Conservation (phyloP, 2,888 invertebrate species). For the Chloroclysta siterata region DNA sequence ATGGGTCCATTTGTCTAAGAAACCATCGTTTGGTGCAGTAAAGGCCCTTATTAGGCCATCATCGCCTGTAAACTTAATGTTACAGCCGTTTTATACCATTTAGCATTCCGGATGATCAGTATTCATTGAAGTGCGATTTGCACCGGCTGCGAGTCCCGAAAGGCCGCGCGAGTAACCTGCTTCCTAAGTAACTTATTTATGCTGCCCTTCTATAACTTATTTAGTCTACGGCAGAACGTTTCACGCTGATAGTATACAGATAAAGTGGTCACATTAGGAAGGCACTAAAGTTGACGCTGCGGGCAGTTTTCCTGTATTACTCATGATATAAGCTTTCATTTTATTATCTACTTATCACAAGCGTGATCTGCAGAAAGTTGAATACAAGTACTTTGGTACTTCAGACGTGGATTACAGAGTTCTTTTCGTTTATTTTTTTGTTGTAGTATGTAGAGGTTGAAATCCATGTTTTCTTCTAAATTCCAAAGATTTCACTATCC, state of each 20-base stretch:
- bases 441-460: background rate
- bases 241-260: slow-evolving; percentile 58
- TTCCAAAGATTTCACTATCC: slow-evolving; percentile 28
- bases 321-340: slow-evolving; percentile 42
- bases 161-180: slow-evolving; percentile 1
- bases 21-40: too few species aligned
- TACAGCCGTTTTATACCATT: background rate
- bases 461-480: slow-evolving; percentile 2
- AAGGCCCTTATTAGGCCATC: too few species aligned
- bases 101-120: background rate
- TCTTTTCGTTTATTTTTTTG: background rate
- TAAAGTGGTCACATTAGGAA: slow-evolving; percentile 60
- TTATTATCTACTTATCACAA: slow-evolving; percentile 28
- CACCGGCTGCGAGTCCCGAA: background rate
- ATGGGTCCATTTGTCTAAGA: too few species aligned
- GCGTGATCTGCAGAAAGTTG: slow-evolving; percentile 35
- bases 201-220: slow-evolving; percentile 30
- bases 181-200: slow-evolving; percentile 5
- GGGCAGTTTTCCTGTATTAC: slow-evolving; percentile 58
- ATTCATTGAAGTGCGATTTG: background rate
- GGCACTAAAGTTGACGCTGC: slow-evolving; percentile 58
- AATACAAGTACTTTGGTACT: slow-evolving; percentile 3
- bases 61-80: too few species aligned
- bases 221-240: slow-evolving; percentile 45
- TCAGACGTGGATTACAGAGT: background rate